Base-by-base conservation (phyloP, 1,140 invertebrate genomes). In the Sesamia nonagrioides region DNA sequence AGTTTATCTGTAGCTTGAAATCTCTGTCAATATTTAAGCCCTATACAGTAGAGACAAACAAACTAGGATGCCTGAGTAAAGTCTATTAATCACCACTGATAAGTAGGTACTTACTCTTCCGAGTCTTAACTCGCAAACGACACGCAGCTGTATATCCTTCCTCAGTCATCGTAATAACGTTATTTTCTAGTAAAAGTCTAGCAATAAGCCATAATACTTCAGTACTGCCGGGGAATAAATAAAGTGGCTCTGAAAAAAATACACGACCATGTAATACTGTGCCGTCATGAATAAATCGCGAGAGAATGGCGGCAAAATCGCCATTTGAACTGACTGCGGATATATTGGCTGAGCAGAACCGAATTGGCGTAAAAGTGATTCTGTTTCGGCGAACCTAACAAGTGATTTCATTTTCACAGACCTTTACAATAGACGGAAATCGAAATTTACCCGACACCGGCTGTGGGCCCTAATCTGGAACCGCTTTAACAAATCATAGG, bases 401-500 rank as follows among this genome's bases (percentile, higher is more conserved):
- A 87, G 80, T 85, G 87, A 87, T 87, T 84, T 84, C 83, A 83
- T 86, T 86, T 86, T 84, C 58, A 68, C 69, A 81, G 76, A 84
- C 84, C 82, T 84, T 87, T 74, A 84, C 85, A 88, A 88, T 87
- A 83, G 82, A 50, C 85, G 87, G 87, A 87, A 84, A 87, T 87
- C 81, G 84, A 75, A 82, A 82, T 88, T 88, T 87, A 77, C 82
- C 80, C 42, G 81, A 86, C 79, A 80, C 79, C 66, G 78, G 78
- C 79, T 84, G 84, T 84, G 82, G 81, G 69, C 69, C 83, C 83
- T 85, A 84, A 87, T 85, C 85, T 85, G 60, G 75, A 81, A 82
- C 80, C 82, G 81, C 66, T 85, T 60, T 81, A 81, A 83, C 85
- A 84, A 86, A 87, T 88, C 85, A 85, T 84, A 82, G 80, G 80